phyloP scores from a whole-genome alignment of 2,797 vertebrate species.

The Karalla daura region DNA sequence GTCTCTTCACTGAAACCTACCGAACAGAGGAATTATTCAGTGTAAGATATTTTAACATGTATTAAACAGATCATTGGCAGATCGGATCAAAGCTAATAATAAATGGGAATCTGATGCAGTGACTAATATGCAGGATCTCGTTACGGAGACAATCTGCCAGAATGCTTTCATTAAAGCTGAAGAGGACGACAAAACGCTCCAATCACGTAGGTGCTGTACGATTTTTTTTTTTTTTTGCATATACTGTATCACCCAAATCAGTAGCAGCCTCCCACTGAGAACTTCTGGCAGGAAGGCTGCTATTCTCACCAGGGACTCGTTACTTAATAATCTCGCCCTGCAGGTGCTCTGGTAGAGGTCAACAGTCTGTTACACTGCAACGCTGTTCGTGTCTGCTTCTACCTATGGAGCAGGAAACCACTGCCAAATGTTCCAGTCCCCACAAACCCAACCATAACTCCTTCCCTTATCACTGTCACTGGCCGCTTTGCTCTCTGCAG shows the following conservation, averaged over 20 bases:
- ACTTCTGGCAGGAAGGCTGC: conserved; percentile 75
- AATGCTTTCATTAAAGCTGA: conserved; percentile 12
- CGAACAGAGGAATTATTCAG: background rate
- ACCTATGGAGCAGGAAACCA: conserved; percentile 65
- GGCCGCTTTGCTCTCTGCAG: conserved; percentile 50
- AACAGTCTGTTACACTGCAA: conserved; percentile 70
- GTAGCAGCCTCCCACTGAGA: conserved; percentile 67
- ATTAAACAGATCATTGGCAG: background rate
- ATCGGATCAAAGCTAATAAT: background rate
- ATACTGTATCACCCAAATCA: conserved; percentile 73
- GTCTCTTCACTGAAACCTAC: too few species aligned
- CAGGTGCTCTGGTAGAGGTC: conserved; percentile 80
- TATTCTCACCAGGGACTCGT: conserved; percentile 77
- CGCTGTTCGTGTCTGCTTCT: conserved; percentile 63
- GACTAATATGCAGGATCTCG: background rate
- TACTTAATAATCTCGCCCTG: conserved; percentile 81
- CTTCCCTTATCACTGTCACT: conserved; percentile 69
- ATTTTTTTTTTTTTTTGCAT: too few species aligned
- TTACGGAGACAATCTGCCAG: background rate
- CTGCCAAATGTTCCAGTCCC: conserved; percentile 68
- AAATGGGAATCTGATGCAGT: conserved; percentile 5
- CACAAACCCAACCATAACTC: conserved; percentile 57
- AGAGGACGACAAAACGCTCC: conserved; percentile 27
- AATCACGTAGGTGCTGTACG: conserved; percentile 58
- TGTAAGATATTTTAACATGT: background rate